A percentile compares a stretch with the other conserved stretches of the same genome.
phyloP scores from a whole-genome alignment of 64 coral and sea anemone species.

The Orbicella faveolata region DNA sequence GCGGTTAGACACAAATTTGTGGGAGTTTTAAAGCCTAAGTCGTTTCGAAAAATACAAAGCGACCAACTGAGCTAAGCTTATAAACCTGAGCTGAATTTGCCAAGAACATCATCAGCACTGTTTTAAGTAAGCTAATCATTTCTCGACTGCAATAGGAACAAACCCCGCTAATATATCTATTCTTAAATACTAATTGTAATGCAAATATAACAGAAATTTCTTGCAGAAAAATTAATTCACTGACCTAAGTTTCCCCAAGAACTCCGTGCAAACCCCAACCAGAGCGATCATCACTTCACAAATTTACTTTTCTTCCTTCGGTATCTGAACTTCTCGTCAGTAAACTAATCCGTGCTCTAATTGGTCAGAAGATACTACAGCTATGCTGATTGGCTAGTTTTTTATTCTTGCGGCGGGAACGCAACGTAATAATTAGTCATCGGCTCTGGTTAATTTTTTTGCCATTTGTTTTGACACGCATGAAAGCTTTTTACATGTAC shows the following conservation, averaged over 20 bases:
- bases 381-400: conserved; percentile 14
- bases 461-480: not conserved
- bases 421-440: not conserved
- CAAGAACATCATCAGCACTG: too few species aligned
- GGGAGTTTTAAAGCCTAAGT: not conserved
- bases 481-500: not conserved
- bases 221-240: not conserved
- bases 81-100: too few species aligned
- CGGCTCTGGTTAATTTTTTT: not conserved
- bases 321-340: conserved; percentile 8
- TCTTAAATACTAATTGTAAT: not conserved
- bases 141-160: too few species aligned
- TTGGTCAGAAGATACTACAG: conserved; percentile 5
- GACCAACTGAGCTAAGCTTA: too few species aligned
- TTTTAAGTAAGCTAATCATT: too few species aligned
- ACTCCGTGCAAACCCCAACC: not conserved
- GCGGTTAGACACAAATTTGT: not conserved
- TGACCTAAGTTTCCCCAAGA: not conserved
- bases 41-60: not conserved
- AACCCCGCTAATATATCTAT: not conserved
- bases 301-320: conserved; percentile 16
- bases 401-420: conserved; percentile 3
- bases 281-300: not conserved
- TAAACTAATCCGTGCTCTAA: not conserved
- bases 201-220: not conserved